A percentile compares a stretch with the other conserved stretches of the same genome.
Evolutionary conservation across 2,113 vertebrate genomes (phyloP).

Genomic region (Hippolais icterina): DNA sequence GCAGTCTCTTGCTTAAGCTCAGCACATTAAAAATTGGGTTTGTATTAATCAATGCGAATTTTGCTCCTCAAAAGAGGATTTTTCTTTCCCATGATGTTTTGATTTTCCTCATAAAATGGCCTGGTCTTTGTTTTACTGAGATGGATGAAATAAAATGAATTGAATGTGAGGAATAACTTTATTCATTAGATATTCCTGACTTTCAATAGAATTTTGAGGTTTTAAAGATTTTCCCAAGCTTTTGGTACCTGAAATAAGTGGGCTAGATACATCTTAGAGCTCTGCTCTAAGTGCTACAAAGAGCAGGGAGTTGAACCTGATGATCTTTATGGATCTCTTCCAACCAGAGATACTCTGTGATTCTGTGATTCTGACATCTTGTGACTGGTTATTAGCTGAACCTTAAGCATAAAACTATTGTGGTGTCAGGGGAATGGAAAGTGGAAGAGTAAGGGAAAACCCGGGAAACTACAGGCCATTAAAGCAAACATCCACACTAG

Average conservation of each 20-base stretch:
- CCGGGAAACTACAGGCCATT: neutral
- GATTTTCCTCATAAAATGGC: neutral
- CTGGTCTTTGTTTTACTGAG: neutral
- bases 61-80: neutral
- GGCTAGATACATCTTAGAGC: neutral
- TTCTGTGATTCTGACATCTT: neutral
- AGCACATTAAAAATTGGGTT: neutral
- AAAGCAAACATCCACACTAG: neutral
- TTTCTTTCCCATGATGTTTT: neutral
- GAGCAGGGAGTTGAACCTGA: neutral
- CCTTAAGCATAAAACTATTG: neutral
- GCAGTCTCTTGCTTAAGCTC: neutral
- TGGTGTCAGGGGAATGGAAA: neutral
- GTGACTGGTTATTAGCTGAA: neutral
- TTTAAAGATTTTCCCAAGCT: neutral
- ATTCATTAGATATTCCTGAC: neutral
- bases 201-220: neutral
- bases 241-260: neutral
- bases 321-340: neutral
- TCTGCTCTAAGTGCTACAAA: neutral
- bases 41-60: accelerated
- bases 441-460: constrained; percentile 2
- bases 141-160: accelerated
- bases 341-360: neutral
- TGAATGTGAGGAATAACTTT: neutral